Evolutionary conservation across 2,888 invertebrate genomes (phyloP), one percentile per base, ranked within the genome.

Genomic region (Aspidiotus rigidus): DNA sequence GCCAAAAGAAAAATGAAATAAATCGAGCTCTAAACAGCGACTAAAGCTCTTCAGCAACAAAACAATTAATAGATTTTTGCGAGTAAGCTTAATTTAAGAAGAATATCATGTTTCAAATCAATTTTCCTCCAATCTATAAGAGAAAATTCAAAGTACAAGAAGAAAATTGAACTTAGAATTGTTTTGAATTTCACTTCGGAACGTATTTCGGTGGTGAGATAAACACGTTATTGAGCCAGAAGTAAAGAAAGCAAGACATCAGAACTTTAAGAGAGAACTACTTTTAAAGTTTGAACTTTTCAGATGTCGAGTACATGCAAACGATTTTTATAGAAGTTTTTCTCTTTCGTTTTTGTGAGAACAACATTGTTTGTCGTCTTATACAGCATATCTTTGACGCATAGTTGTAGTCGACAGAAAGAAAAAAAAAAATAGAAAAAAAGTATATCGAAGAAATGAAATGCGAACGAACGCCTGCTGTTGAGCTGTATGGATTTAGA

Each of bases 321-420:
- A 49, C 49, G 49, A n/a, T 49, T 49, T 49, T 49, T 49, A 49
- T 49, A n/a, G 49, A 49, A 49, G 11, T 49, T 49, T n/a, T 49
- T 49, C n/a, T n/a, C 49, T 49, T 49, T n/a, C 11, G 10, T 49
- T 49, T 28, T 5, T 28, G 28, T 28, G 5, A 28, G 5, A 28
- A 49, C 2, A 49, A 49, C 49, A 49, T 49, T n/a, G 49, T 49
- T 49, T n/a, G 11, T 49, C 49, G 49, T 49, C 49, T 49, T 49
- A 49, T 49, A 49, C n/a, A 28, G 49, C n/a, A 49, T n/a, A 49
- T 49, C 10, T 49, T 49, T 49, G 49, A 49, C 49, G 49, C 49
- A 49, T 49, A 28, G 28, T 28, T 28, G 28, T 28, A 28, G 28
- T 28, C 28, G 28, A 49, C 49, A 49, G 49, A 49, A 6, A 49